These are phyloP conservation scores for Euthynnus affinis DNA, from an alignment of 2,797 vertebrate genomes.

Conservation along the genomic window DNA sequence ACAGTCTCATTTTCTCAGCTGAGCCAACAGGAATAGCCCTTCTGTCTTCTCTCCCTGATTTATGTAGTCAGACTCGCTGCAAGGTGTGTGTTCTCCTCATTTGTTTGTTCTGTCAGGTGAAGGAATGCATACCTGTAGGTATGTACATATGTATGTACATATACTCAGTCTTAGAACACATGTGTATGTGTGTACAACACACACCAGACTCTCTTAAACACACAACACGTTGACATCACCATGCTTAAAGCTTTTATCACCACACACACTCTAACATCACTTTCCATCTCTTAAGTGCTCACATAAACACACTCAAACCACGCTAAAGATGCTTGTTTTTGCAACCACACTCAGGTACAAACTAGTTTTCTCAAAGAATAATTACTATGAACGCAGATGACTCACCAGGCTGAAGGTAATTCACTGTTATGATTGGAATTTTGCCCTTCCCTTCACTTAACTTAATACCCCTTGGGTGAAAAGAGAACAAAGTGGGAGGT, in stretches of 20 bases:
- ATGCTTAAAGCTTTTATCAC: neutral
- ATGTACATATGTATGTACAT: constrained; percentile 31
- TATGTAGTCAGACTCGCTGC: neutral
- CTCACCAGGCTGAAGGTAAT: constrained; percentile 61
- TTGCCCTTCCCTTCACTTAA: constrained; percentile 66
- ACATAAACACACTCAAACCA: neutral
- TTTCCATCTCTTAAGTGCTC: constrained; percentile 16
- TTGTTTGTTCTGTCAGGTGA: constrained; percentile 37
- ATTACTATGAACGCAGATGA: constrained; percentile 47
- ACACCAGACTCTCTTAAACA: constrained; percentile 1
- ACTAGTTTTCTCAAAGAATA: constrained; percentile 52
- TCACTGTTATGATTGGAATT: constrained; percentile 75
- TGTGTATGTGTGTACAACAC: neutral
- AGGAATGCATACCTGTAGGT: constrained; percentile 56
- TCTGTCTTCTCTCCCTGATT: neutral
- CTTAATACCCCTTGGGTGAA: constrained; percentile 45
- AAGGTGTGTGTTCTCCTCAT: constrained; percentile 35
- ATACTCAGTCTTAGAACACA: constrained; percentile 1
- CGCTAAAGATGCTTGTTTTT: constrained; percentile 4
- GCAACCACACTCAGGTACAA: constrained; percentile 29
- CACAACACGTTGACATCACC: neutral
- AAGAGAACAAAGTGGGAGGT: constrained; percentile 44
- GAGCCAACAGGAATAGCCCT: neutral
- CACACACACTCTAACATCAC: constrained; percentile 10
- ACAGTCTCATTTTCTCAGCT: too few species aligned